Percentiles rank a stretch among this genome's conserved stretches.
Evolutionary conservation across 2,113 vertebrate genomes (phyloP).

Genomic region (Etheostoma spectabile): DNA sequence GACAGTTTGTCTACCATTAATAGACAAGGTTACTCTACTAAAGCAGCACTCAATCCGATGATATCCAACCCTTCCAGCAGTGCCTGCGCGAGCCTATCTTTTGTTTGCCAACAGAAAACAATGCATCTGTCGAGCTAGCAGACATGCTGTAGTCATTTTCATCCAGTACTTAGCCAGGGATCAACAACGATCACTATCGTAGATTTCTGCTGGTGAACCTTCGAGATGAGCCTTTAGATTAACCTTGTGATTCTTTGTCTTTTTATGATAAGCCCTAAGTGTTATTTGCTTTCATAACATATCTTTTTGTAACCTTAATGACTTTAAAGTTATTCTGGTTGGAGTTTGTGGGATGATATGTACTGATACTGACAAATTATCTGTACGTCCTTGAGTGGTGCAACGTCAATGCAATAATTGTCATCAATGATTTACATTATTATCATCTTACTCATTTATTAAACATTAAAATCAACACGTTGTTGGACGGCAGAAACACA

Average conservation of each 20-base stretch:
- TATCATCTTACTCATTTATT: neutral
- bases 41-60: constrained; percentile 30
- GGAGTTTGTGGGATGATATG: neutral
- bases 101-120: constrained; percentile 40
- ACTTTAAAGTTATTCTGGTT: neutral
- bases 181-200: constrained; percentile 11
- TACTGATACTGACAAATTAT: neutral
- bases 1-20: constrained; percentile 41
- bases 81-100: constrained; percentile 26
- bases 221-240: neutral
- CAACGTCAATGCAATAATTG: neutral
- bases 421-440: neutral
- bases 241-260: neutral
- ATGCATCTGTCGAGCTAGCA: constrained; percentile 33
- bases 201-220: constrained; percentile 3
- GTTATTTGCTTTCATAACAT: neutral
- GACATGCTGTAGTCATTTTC: constrained; percentile 23
- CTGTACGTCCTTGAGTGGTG: neutral
- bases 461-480: neutral
- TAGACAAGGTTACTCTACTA: constrained; percentile 33
- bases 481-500: neutral
- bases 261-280: neutral
- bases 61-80: constrained; percentile 36
- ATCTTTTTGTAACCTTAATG: no score
- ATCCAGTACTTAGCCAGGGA: constrained; percentile 31